A percentile compares a stretch with the other conserved stretches of the same genome.
phyloP scores from a whole-genome alignment of 2,113 vertebrate genomes.

The Osmerus mordax region DNA sequence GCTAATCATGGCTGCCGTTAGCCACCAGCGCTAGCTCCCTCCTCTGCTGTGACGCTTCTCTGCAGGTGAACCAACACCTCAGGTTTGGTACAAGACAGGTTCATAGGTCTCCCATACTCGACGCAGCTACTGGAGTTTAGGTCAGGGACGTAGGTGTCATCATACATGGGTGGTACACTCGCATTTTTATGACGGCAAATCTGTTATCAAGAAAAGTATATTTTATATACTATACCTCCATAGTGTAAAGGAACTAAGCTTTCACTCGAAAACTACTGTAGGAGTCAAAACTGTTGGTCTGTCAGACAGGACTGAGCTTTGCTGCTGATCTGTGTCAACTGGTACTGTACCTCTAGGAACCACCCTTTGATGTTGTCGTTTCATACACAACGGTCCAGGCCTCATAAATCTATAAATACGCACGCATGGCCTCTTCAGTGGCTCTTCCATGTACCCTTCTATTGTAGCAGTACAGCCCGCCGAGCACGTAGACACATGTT shows the following conservation, averaged over 20 bases:
- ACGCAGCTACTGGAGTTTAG: too few relatives aligned
- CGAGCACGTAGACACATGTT: constrained; percentile 41
- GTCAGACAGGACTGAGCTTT: too few relatives aligned
- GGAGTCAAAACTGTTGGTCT: too few relatives aligned
- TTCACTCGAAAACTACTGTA: too few relatives aligned
- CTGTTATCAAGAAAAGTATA: too few relatives aligned
- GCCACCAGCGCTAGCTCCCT: background rate
- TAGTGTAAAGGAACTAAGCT: too few relatives aligned
- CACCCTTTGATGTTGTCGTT: constrained; percentile 39
- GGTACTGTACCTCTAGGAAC: constrained; percentile 31
- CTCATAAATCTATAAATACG: constrained; percentile 60
- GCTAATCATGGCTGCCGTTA: constrained; percentile 35
- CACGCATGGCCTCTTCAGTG: constrained; percentile 10
- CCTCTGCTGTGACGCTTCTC: background rate
- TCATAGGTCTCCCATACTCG: too few relatives aligned
- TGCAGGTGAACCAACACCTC: background rate
- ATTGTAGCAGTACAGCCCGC: constrained; percentile 16
- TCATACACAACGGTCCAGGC: constrained; percentile 38
- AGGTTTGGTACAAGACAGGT: too few relatives aligned
- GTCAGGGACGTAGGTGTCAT: too few relatives aligned
- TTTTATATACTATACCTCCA: too few relatives aligned
- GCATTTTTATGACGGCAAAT: too few relatives aligned
- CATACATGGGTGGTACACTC: too few relatives aligned
- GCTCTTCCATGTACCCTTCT: constrained; percentile 30
- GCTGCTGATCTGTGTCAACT: constrained; percentile 12